These are phyloP conservation scores for Malurus elegans DNA, from an alignment of 2,113 vertebrate genomes.

Conservation along the genomic window DNA sequence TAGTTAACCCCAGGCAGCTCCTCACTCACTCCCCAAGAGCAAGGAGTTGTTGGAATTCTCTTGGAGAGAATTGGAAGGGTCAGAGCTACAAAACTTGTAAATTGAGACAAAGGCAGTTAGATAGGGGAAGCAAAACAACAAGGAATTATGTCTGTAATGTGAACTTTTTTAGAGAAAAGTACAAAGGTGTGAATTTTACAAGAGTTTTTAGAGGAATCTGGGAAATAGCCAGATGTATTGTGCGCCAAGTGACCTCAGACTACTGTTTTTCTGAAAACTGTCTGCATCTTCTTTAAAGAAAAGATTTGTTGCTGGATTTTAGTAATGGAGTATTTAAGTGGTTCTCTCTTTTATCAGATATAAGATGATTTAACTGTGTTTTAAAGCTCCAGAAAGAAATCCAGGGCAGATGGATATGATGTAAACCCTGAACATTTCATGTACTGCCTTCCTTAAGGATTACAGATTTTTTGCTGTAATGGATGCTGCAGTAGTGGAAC, in stretches of 20 bases:
- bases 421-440: not conserved
- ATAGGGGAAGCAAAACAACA: not conserved
- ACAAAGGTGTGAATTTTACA: not conserved
- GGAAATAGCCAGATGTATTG: not conserved
- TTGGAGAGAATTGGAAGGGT: not conserved
- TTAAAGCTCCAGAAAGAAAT: not conserved
- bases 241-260: not conserved
- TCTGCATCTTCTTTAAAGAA: not conserved
- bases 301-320: not conserved
- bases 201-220: not conserved
- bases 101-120: not conserved
- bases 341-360: not conserved
- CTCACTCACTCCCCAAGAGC: not conserved
- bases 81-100: not conserved
- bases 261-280: not conserved
- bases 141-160: not conserved
- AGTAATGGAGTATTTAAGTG: not conserved
- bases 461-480: not conserved
- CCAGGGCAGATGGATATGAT: not conserved
- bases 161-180: not conserved
- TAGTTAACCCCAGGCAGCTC: not conserved
- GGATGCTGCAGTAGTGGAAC: not conserved
- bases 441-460: not conserved
- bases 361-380: not conserved
- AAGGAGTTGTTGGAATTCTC: not conserved